These are phyloP conservation scores for Drosophila ogumai DNA, from an alignment of 1,140 invertebrate species.

Conservation along the genomic window DNA sequence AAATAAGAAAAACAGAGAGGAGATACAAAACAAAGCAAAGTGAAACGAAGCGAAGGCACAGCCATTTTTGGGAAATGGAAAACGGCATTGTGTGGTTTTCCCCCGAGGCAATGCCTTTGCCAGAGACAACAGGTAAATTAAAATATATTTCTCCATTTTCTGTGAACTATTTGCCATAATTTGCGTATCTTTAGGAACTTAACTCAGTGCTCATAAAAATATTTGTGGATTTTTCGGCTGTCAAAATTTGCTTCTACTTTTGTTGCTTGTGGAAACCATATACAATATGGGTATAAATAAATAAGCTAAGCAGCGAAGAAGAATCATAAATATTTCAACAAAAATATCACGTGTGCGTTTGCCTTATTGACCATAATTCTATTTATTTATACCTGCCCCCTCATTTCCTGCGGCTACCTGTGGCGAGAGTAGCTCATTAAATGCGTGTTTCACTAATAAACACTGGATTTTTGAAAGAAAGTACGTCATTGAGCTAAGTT, in stretches of 20 bases:
- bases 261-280: not conserved
- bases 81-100: constrained; percentile 31
- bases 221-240: constrained; percentile 39
- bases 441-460: constrained; percentile 48
- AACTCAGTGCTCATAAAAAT: constrained; percentile 36
- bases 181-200: constrained; percentile 9
- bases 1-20: constrained; percentile 17
- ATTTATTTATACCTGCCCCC: constrained; percentile 62
- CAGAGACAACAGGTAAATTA: constrained; percentile 44
- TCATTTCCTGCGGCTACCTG: constrained; percentile 55
- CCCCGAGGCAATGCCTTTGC: constrained; percentile 25
- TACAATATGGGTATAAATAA: constrained; percentile 35
- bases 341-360: constrained; percentile 64
- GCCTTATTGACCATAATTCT: constrained; percentile 59
- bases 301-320: constrained; percentile 11
- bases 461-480: constrained; percentile 16
- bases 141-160: constrained; percentile 14
- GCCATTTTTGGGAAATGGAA: constrained; percentile 59
- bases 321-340: constrained; percentile 66
- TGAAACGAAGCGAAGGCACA: constrained; percentile 45
- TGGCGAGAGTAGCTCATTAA: constrained; percentile 66
- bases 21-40: constrained; percentile 42
- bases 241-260: constrained; percentile 13
- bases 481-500: constrained; percentile 41
- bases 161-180: constrained; percentile 25